These are phyloP conservation scores for Amblyteles armatorius DNA, from an alignment of 2,888 invertebrate genomes.

Conservation along the genomic window DNA sequence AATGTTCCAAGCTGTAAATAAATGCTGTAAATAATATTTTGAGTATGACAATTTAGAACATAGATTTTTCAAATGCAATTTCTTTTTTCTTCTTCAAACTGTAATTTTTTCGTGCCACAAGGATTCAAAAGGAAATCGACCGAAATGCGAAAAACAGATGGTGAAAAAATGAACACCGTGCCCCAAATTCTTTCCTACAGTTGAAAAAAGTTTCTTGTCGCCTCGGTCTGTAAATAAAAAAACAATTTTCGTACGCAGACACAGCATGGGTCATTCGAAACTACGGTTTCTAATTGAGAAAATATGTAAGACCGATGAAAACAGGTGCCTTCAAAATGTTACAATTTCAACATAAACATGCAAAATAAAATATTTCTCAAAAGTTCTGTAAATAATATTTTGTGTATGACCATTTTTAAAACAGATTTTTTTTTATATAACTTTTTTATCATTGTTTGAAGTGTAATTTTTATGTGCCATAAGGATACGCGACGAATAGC, in stretches of 20 bases:
- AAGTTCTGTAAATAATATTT: not conserved
- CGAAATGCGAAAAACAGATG: too few relatives aligned
- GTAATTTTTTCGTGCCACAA: not conserved
- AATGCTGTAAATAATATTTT: too few relatives aligned
- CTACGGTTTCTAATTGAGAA: too few relatives aligned
- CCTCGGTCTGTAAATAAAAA: conserved; percentile 88
- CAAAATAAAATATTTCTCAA: too few relatives aligned
- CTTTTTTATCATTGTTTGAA: not conserved
- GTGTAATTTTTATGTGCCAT: not conserved
- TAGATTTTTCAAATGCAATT: not conserved
- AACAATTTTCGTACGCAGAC: too few relatives aligned
- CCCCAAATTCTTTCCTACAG: conserved; percentile 91
- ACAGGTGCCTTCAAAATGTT: not conserved
- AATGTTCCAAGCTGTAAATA: too few relatives aligned
- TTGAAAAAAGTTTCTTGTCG: conserved; percentile 92
- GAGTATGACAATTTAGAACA: too few relatives aligned
- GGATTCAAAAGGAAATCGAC: not conserved
- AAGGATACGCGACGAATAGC: conserved; percentile 21
- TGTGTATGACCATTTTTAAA: not conserved
- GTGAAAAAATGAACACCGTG: conserved; percentile 80
- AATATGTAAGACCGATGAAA: too few relatives aligned
- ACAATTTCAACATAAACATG: not conserved
- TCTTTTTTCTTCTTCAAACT: not conserved
- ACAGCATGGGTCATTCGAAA: too few relatives aligned
- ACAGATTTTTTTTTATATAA: conserved; percentile 13